Percentiles rank a stretch among this genome's conserved stretches.
phyloP scores from a whole-genome alignment of 2,797 vertebrate genomes.

The Hemibagrus guttatus region DNA sequence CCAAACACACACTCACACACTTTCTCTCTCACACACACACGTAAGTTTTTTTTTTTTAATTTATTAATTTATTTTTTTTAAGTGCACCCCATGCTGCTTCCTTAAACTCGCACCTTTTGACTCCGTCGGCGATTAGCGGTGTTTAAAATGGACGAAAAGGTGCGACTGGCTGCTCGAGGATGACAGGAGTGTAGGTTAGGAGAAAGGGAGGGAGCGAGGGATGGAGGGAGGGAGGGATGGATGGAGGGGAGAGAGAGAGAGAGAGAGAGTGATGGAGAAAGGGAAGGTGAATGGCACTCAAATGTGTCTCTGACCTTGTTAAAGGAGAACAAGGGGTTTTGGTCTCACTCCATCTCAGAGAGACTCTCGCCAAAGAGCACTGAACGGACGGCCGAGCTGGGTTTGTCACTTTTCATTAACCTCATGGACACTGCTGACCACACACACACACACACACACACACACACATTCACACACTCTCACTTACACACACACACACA shows the following conservation, averaged over 20 bases:
- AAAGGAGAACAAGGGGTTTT: constrained; percentile 75
- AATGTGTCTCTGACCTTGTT: constrained; percentile 72
- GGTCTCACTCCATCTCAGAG: constrained; percentile 67
- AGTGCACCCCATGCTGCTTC: constrained; percentile 66
- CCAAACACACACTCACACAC: not conserved
- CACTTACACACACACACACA: too few relatives aligned
- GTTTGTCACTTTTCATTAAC: constrained; percentile 85
- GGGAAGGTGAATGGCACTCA: constrained; percentile 63
- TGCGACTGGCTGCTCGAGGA: not conserved
- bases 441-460: constrained; percentile 22
- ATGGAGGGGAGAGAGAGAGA: not conserved
- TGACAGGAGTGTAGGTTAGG: not conserved
- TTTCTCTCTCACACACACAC: constrained; percentile 23
- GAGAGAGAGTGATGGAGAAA: not conserved
- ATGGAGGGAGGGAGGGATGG: not conserved
- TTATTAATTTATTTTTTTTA: not conserved
- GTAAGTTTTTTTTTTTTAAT: constrained; percentile 26
- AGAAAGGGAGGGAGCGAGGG: not conserved
- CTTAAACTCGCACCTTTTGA: constrained; percentile 66
- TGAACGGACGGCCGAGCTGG: constrained; percentile 71
- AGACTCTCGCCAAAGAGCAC: constrained; percentile 57
- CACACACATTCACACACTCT: not conserved
- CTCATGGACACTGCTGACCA: constrained; percentile 69
- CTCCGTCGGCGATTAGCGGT: constrained; percentile 62
- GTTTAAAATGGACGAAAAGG: constrained; percentile 51